Conservation (phyloP, 2,888 invertebrate species). For the Argynnis bischoffii region DNA sequence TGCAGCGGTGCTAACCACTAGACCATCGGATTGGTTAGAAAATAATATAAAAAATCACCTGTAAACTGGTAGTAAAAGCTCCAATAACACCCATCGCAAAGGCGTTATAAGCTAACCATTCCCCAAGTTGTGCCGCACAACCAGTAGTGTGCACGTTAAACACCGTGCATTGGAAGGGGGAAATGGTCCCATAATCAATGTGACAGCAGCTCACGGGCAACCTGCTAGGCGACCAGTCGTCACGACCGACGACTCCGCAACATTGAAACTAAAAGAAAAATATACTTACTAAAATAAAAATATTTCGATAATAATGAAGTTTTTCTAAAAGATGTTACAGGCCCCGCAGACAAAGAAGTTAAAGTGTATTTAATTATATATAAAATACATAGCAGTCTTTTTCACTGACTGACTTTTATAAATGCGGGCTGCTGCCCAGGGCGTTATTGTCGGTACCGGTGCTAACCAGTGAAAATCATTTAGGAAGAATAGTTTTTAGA, state of each 20-base stretch:
- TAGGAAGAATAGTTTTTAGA: no score
- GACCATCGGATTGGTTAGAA: not conserved
- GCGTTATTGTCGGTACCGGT: no score
- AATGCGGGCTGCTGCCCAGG: no score
- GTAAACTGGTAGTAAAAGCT: slow-evolving; percentile 56
- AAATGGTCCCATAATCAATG: slow-evolving; percentile 70
- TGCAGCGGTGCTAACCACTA: no score
- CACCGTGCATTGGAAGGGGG: slow-evolving; percentile 65
- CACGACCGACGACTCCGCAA: slow-evolving; percentile 82
- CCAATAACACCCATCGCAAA: slow-evolving; percentile 57
- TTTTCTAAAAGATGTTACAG: no score
- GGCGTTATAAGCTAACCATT: slow-evolving; percentile 67
- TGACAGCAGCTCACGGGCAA: slow-evolving; percentile 85
- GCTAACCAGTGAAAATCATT: no score
- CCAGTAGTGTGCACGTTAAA: slow-evolving; percentile 63
- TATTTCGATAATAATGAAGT: no score
- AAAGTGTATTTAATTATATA: no score
- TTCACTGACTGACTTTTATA: no score
- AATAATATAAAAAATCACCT: slow-evolving; percentile 51
- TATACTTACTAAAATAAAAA: not conserved
- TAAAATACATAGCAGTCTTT: no score
- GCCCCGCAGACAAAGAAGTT: no score
- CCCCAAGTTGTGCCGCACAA: slow-evolving; percentile 80
- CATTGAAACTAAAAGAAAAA: slow-evolving; percentile 81
- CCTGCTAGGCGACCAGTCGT: slow-evolving; percentile 76